Conservation (phyloP, 1,140 invertebrate genomes). For the Eubasilissa regina region DNA sequence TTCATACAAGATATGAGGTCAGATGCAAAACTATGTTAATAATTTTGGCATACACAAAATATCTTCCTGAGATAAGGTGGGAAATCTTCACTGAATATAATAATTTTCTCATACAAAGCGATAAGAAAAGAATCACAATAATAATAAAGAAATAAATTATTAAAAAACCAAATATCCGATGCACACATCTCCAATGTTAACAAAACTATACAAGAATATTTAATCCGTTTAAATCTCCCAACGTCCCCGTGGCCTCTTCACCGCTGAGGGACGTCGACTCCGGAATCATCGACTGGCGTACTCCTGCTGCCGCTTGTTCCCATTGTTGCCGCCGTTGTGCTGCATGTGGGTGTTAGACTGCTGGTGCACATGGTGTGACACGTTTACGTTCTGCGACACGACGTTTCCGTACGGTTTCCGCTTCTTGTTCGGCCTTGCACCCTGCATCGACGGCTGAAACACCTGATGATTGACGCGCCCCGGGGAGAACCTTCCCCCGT, state of each 20-base stretch:
- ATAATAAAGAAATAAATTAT: no score
- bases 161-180: no score
- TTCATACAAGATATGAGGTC: no score
- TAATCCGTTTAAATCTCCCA: neutral
- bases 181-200: no score
- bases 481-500: constrained; percentile 48
- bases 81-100: no score
- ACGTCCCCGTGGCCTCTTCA: neutral
- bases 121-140: no score
- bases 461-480: constrained; percentile 29
- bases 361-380: constrained; percentile 6
- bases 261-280: neutral
- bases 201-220: no score
- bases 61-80: no score
- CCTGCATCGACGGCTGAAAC: constrained; percentile 7
- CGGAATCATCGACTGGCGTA: constrained; percentile 53
- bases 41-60: no score
- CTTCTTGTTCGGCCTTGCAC: constrained; percentile 56
- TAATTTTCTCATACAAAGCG: no score
- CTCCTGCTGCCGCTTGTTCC: constrained; percentile 39
- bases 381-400: neutral
- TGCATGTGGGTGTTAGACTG: constrained; percentile 28
- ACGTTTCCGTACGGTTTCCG: constrained; percentile 49
- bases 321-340: neutral
- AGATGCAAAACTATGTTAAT: no score